These are phyloP conservation scores for Synergus laeviventris DNA, from an alignment of 2,888 invertebrate species.

Conservation along the genomic window DNA sequence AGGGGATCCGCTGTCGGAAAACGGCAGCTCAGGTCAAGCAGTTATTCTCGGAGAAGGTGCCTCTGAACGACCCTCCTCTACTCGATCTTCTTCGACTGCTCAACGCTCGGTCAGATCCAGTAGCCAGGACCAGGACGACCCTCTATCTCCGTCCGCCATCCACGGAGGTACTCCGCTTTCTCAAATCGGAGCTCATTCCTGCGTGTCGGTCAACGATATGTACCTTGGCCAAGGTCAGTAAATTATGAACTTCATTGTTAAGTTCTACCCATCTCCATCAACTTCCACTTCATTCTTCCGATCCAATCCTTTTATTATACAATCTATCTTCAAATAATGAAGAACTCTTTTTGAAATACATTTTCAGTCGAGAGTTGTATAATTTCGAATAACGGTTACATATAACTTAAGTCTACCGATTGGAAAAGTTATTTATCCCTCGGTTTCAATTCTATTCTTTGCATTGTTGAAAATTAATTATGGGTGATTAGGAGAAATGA, in stretches of 20 bases:
- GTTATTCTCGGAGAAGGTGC: slow-evolving; percentile 66
- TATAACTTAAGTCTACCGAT: not conserved
- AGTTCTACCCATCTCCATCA: slow-evolving; percentile 1
- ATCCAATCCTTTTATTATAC: not conserved
- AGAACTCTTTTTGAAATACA: too few species aligned
- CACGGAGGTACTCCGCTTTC: slow-evolving; percentile 92
- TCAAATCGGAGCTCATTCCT: slow-evolving; percentile 87
- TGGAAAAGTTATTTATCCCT: not conserved
- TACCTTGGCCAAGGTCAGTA: slow-evolving; percentile 76
- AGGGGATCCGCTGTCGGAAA: slow-evolving; percentile 72
- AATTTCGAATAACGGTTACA: not conserved
- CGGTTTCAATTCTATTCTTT: not conserved
- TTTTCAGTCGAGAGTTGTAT: too few species aligned
- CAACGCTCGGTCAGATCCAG: slow-evolving; percentile 70
- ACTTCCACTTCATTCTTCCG: not conserved
- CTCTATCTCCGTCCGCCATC: slow-evolving; percentile 78
- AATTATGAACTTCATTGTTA: not conserved
- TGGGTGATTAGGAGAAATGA: too few species aligned
- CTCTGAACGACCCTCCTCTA: slow-evolving; percentile 70
- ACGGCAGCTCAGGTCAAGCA: slow-evolving; percentile 64
- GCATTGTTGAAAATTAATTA: not conserved
- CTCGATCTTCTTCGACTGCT: slow-evolving; percentile 69
- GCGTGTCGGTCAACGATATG: slow-evolving; percentile 78
- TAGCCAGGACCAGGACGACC: slow-evolving; percentile 71
- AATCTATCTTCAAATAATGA: not conserved